phyloP scores from a whole-genome alignment of 2,797 vertebrate genomes.

The Gymnothorax reevesii region DNA sequence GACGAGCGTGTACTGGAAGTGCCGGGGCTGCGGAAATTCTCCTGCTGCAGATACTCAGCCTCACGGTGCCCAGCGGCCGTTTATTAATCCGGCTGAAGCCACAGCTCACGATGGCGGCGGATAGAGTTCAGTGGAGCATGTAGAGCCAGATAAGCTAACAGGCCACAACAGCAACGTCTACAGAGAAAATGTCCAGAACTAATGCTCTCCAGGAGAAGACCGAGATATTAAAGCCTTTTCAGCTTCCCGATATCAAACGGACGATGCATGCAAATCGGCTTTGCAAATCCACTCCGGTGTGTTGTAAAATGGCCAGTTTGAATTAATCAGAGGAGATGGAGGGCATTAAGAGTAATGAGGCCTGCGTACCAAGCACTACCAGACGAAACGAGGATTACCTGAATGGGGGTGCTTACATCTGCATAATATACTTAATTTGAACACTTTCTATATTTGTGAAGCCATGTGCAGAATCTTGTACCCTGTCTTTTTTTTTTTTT shows the following conservation, averaged over 20 bases:
- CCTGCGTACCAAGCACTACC: background rate
- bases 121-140: slow-evolving; percentile 1
- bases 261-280: background rate
- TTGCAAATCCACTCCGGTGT: background rate
- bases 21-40: background rate
- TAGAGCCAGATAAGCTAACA: slow-evolving; percentile 3
- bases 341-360: background rate
- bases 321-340: slow-evolving; percentile 5
- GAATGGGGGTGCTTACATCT: background rate
- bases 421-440: background rate
- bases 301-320: background rate
- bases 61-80: background rate
- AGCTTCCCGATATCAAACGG: background rate
- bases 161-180: background rate
- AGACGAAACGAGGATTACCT: background rate
- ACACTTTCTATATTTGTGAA: background rate
- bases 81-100: background rate
- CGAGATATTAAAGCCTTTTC: background rate
- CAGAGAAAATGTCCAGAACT: background rate
- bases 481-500: too few relatives aligned
- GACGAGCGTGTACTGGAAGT: background rate
- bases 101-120: background rate
- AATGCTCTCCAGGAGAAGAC: background rate
- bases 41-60: background rate
- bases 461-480: background rate